Base-by-base conservation (phyloP, 2,888 invertebrate genomes). In the Artemia sinica region DNA sequence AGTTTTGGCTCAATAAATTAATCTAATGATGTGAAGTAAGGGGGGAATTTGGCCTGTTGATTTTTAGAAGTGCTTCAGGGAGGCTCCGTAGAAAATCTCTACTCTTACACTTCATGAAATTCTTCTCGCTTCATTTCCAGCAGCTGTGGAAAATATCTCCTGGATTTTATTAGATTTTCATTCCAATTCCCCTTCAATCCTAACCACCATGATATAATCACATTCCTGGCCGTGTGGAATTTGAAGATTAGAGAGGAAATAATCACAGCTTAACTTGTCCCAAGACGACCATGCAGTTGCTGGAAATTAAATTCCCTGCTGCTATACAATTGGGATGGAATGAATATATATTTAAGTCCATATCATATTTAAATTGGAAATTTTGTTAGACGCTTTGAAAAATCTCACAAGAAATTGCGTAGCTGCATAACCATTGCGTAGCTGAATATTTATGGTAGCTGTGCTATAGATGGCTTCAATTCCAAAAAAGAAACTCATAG, bases 31-130 rank as follows among this genome's bases (percentile, higher is more conserved):
- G 28, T 58, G 58, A 58, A 58, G 58, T 58, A 18, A 18, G 14
- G 58, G 58, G 58, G 58, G 10, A 58, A 14, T 52, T 52, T 58
- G 14, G 58, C 58, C 58, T 58, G 58, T 58, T 58, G 58, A 58
- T 58, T n/a, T 58, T 58, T 18, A 14, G 58, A 58, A 58, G n/a
- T 28, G 28, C 28, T n/a, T 18, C 58, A 18, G 58, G 18, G 58
- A 18, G 14, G 58, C 18, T 58, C 58, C 58, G 14, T 8, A 18
- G 58, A 9, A 58, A 58, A 58, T 58, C 10, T 18, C 58, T 10
- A 10, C 58, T 58, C 58, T 58, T 58, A 18, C 58, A 58, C 58
- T 58, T 58, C 58, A 58, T 58, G 58, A 58, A 58, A 58, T 58
- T 58, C 18, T 58, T 58, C 58, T n/a, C 58, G 58, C 58, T 58